Base-by-base conservation (phyloP, 2,113 vertebrate species). In the Mionectes macconnelli region DNA sequence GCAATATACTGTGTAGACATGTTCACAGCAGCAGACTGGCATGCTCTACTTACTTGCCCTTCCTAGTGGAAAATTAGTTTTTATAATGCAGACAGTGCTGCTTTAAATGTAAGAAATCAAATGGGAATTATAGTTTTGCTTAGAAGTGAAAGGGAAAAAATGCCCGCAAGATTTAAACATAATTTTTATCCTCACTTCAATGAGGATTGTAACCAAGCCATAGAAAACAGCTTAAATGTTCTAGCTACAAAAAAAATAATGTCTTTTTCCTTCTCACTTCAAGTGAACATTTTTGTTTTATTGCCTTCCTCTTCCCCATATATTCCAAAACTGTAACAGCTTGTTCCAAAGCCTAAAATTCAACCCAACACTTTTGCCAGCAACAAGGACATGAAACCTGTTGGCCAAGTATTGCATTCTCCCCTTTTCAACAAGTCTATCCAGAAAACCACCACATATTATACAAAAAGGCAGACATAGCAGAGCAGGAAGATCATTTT, bases 321-420 rank as follows among this genome's bases (percentile, higher is more conserved):
- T 52, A 85, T 72, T 91, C n/a, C 37, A 83, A 73, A 93, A 79
- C 28, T 40, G 0, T 67, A 87, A 59, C 16, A 67, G 56, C 7
- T 62, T 63, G 78, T 87, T 93, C 60, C 87, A 89, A 39, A 81
- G 44, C 14, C 87, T 87, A 76, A 72, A 94, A 90, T 79, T 73
- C 74, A 91, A 85, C 33, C 22, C 35, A 72, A 55, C 8, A 12
- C 42, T 89, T 84, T 20, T 84, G 47, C 64, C 57, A 91, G n/a
- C 59, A 68, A 50, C 0, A 1, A 91, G 62, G 60, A 60, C 47
- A n/a, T 10, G 21, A 75, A 76, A 72, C 30, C 8, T 77, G 50
- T 8, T 45, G 57, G 37, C 40, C 3, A 1, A 84, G 18, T 28
- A 69, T 10, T 1, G 1, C 37, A 11, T 50, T 74, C 68, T 49